Conservation (phyloP, 92 coral and sea anemone species). For the Siderastrea radians region DNA sequence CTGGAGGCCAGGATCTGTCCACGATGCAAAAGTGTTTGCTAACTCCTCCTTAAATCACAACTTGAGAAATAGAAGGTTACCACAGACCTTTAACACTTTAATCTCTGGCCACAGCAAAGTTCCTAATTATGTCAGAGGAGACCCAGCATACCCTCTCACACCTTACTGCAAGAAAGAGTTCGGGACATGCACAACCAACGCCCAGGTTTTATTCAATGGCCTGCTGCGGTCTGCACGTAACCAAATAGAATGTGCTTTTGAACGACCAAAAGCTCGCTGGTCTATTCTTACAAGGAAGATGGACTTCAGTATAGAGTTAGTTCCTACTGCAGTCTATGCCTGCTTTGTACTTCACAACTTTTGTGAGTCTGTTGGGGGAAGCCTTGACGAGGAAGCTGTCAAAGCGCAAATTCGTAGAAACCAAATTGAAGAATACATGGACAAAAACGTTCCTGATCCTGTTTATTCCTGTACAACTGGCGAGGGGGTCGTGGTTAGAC, state of each 20-base stretch:
- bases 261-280: constrained; percentile 21
- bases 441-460: not conserved
- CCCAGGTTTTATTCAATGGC: not conserved
- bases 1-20: no score
- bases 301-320: not conserved
- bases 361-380: not conserved
- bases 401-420: constrained; percentile 2
- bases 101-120: not conserved
- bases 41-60: no score
- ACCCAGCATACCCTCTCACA: constrained; percentile 39
- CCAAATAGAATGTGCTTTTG: constrained; percentile 40
- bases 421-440: not conserved
- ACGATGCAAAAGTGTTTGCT: no score
- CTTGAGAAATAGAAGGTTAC: no score
- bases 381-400: constrained; percentile 1
- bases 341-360: constrained; percentile 21
- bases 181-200: constrained; percentile 26
- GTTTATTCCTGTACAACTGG: no score
- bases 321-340: not conserved
- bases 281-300: not conserved
- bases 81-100: no score
- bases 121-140: constrained; percentile 20
- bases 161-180: constrained; percentile 39
- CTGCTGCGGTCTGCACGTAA: constrained; percentile 32
- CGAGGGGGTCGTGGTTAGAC: no score